Conservation (phyloP, 2,797 vertebrate species). For the Staurois parvus region DNA sequence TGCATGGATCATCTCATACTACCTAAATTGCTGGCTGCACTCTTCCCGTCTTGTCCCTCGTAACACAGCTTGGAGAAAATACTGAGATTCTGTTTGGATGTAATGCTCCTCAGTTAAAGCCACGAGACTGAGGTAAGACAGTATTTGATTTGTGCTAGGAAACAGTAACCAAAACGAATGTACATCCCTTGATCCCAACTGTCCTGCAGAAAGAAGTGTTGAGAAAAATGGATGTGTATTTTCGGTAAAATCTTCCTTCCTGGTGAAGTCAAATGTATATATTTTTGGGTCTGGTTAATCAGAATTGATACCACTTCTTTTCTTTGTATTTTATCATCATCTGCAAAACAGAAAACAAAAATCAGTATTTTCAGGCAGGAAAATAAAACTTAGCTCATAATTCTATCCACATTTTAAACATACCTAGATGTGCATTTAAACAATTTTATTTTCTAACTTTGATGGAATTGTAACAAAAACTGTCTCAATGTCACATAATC, state of each 20-base stretch:
- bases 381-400: too few relatives aligned
- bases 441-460: too few relatives aligned
- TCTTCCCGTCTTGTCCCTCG: constrained; percentile 65
- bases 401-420: too few relatives aligned
- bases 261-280: constrained; percentile 74
- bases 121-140: constrained; percentile 87
- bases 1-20: constrained; percentile 59
- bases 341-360: constrained; percentile 70
- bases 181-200: constrained; percentile 72
- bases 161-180: constrained; percentile 79
- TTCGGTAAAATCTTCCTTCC: constrained; percentile 72
- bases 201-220: constrained; percentile 83
- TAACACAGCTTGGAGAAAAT: constrained; percentile 72
- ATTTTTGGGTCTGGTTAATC: constrained; percentile 74
- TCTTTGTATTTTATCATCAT: constrained; percentile 99
- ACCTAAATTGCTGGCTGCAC: constrained; percentile 65
- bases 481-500: too few relatives aligned
- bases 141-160: constrained; percentile 93
- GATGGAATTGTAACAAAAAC: too few relatives aligned
- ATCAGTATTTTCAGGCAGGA: too few relatives aligned
- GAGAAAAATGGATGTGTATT: constrained; percentile 66
- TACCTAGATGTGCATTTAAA: too few relatives aligned
- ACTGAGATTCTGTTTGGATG: constrained; percentile 70
- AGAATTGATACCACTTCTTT: constrained; percentile 99
- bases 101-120: constrained; percentile 83